Conservation (phyloP, 1,140 invertebrate genomes). For the Nymphalis io region DNA sequence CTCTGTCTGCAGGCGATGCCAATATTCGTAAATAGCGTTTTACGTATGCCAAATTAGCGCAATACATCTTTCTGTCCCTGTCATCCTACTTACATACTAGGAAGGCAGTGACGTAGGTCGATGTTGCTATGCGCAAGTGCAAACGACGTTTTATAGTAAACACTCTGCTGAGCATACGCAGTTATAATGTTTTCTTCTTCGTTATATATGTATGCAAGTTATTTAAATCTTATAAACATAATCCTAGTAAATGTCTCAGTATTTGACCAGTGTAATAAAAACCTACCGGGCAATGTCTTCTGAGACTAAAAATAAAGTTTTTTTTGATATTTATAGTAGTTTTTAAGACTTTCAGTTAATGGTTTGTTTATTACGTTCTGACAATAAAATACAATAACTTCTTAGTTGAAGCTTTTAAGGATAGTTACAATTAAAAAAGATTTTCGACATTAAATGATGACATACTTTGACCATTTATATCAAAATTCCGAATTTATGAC, state of each 20-base stretch:
- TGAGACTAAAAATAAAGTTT: constrained; percentile 27
- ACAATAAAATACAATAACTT: constrained; percentile 26
- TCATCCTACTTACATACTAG: constrained; percentile 2
- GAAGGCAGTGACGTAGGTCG: not conserved
- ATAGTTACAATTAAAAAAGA: not conserved
- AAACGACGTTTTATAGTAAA: constrained; percentile 1
- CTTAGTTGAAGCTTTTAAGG: not conserved
- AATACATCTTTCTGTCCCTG: constrained; percentile 11
- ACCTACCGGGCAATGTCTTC: constrained; percentile 18
- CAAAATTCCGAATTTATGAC: too few relatives aligned
- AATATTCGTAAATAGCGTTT: constrained; percentile 33
- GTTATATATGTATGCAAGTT: not conserved
- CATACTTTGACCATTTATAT: too few relatives aligned
- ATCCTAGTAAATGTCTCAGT: not conserved
- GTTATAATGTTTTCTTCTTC: not conserved
- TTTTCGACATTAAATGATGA: not conserved
- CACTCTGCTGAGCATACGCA: not conserved
- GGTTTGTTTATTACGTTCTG: constrained; percentile 27
- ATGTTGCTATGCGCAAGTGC: constrained; percentile 8
- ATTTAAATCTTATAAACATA: not conserved
- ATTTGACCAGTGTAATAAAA: constrained; percentile 23
- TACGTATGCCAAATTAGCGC: constrained; percentile 17
- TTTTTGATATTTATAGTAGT: constrained; percentile 35
- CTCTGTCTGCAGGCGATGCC: constrained; percentile 34
- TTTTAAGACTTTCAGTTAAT: constrained; percentile 36